A percentile compares a stretch with the other conserved stretches of the same genome.
Conservation (phyloP, 2,888 invertebrate species). For the Bombyx huttoni region DNA sequence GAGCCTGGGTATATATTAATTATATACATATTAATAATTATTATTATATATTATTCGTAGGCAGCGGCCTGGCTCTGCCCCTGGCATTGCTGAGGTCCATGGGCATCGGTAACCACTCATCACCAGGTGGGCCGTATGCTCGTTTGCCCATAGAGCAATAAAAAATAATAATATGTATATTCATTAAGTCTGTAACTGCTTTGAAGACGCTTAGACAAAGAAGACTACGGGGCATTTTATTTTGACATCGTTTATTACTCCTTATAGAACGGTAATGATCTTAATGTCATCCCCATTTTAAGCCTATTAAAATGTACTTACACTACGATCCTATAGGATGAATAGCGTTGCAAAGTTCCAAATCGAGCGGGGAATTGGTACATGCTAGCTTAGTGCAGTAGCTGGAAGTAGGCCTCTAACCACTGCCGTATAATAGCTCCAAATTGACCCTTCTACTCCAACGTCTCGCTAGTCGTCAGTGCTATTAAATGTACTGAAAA, state of each 20-base stretch:
- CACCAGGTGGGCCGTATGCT: too few species aligned
- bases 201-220: too few species aligned
- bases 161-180: too few species aligned
- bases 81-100: too few species aligned
- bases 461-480: conserved; percentile 31
- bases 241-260: too few species aligned
- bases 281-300: neutral
- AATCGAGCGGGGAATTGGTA: conserved; percentile 62
- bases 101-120: too few species aligned
- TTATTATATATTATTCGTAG: too few species aligned
- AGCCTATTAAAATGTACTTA: conserved; percentile 18
- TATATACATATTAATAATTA: too few species aligned
- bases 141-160: too few species aligned
- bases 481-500: conserved; percentile 21
- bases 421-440: conserved; percentile 66
- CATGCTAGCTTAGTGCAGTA: conserved; percentile 65
- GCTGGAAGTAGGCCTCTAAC: conserved; percentile 69
- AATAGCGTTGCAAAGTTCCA: conserved; percentile 50
- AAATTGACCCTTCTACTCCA: conserved; percentile 63
- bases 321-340: conserved; percentile 34
- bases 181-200: too few species aligned
- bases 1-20: neutral
- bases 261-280: neutral
- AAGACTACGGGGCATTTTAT: too few species aligned
- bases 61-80: too few species aligned